Percentiles rank a stretch among this genome's conserved stretches.
These are phyloP conservation scores for Penelope pileata DNA, from an alignment of 2,113 vertebrate species.

Conservation along the genomic window DNA sequence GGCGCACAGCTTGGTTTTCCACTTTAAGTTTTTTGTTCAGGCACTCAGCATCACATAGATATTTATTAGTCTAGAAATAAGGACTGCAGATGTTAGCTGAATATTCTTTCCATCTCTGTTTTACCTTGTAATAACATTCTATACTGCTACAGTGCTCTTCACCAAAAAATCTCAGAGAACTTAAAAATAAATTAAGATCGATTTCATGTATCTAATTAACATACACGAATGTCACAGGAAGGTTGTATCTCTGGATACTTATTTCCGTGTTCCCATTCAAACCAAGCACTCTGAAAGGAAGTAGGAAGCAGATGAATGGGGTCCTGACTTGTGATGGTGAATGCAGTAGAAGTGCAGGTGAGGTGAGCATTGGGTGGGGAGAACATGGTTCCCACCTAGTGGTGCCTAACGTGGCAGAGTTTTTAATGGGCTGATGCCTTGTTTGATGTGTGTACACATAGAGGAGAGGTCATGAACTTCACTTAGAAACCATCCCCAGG, in stretches of 20 bases:
- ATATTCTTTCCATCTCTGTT: background rate
- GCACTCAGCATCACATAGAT: background rate
- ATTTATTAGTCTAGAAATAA: slow-evolving; percentile 47
- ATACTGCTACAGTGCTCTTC: background rate
- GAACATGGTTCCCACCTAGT: background rate
- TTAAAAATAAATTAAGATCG: background rate
- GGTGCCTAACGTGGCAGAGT: background rate
- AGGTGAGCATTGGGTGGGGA: background rate
- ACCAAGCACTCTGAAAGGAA: background rate
- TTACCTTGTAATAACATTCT: background rate
- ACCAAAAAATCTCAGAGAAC: background rate
- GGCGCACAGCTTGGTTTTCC: background rate
- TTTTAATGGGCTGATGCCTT: background rate
- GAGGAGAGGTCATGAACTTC: background rate
- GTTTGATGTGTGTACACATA: rapidly evolving
- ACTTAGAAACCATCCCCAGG: background rate
- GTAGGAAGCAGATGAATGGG: background rate
- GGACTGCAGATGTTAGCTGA: background rate
- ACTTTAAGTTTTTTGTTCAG: slow-evolving; percentile 24
- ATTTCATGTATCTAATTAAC: background rate
- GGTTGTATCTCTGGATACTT: background rate
- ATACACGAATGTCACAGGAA: background rate
- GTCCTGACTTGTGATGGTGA: background rate
- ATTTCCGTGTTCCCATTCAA: background rate
- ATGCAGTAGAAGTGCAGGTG: background rate